Percentiles rank a stretch among this genome's conserved stretches.
These are phyloP conservation scores for Eurystomus gularis DNA, from an alignment of 2,113 vertebrate species.

Conservation along the genomic window DNA sequence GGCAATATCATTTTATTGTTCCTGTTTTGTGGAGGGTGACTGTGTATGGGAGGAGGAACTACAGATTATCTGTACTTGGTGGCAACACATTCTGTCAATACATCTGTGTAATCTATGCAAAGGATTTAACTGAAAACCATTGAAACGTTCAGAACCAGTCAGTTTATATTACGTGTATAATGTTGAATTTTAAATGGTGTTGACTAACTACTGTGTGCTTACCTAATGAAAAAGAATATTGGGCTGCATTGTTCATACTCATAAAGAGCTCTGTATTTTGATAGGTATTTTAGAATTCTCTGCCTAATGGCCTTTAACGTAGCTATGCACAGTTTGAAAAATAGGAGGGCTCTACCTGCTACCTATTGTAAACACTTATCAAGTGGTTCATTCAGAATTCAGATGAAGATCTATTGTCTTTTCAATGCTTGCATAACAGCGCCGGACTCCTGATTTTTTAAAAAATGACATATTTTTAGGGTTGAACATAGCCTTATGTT, in stretches of 20 bases:
- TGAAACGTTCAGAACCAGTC: neutral
- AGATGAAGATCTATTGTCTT: conserved; percentile 39
- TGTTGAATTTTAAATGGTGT: neutral
- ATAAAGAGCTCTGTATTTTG: neutral
- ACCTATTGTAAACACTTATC: conserved; percentile 41
- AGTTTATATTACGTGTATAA: neutral
- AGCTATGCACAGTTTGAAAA: conserved; percentile 13
- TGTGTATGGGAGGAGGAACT: conserved; percentile 28
- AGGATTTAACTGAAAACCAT: neutral
- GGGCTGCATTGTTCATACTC: neutral
- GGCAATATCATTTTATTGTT: conserved; percentile 9
- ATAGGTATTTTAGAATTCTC: neutral
- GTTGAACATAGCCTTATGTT: neutral
- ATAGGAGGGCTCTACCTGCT: conserved; percentile 2
- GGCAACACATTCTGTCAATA: conserved; percentile 22
- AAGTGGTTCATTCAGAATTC: conserved; percentile 46
- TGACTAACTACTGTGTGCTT: neutral
- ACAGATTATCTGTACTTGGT: conserved; percentile 26
- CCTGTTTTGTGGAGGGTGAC: conserved; percentile 46
- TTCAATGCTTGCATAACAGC: conserved; percentile 19
- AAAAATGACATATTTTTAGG: neutral
- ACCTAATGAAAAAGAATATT: neutral
- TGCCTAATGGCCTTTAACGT: conserved; percentile 1
- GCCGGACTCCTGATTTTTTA: neutral
- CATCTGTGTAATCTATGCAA: neutral